Conservation (phyloP, 2,888 invertebrate genomes). For the Aporophyla lueneburgensis region DNA sequence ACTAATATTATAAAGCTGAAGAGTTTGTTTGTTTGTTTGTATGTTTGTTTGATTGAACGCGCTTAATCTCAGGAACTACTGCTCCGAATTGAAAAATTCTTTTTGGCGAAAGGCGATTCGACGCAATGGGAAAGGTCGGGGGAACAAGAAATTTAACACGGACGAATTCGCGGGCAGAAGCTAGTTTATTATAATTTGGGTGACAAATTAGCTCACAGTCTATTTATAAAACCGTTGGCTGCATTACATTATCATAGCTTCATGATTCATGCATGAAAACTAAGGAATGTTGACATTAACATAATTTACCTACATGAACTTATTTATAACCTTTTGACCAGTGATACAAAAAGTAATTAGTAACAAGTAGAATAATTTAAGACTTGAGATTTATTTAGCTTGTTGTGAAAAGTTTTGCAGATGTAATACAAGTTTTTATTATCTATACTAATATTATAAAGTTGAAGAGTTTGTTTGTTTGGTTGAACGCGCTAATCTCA, state of each 20-base stretch:
- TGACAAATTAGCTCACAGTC: slow-evolving; percentile 1
- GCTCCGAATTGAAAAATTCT: too few species aligned
- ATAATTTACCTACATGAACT: background rate
- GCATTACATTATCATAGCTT: background rate
- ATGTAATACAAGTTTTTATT: background rate
- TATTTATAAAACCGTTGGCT: slow-evolving; percentile 13
- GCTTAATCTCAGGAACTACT: too few species aligned
- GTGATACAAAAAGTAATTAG: background rate
- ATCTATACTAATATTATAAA: too few species aligned
- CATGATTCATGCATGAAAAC: slow-evolving; percentile 22
- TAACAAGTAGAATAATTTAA: background rate
- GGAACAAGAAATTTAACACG: too few species aligned
- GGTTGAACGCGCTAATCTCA: too few species aligned
- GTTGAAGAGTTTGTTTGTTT: too few species aligned
- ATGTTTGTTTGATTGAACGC: too few species aligned
- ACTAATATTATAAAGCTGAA: too few species aligned
- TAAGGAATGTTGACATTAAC: background rate
- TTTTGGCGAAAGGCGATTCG: too few species aligned
- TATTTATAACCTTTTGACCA: background rate
- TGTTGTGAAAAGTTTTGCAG: background rate
- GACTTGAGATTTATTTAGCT: background rate
- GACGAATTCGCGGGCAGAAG: too few species aligned
- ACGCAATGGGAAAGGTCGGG: too few species aligned
- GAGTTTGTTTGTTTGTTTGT: too few species aligned
- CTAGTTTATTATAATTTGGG: slow-evolving; percentile 5